A percentile compares a stretch with the other conserved stretches of the same genome.
phyloP scores from a whole-genome alignment of 2,797 vertebrate genomes.

The Lepilemur septentrionalis region DNA sequence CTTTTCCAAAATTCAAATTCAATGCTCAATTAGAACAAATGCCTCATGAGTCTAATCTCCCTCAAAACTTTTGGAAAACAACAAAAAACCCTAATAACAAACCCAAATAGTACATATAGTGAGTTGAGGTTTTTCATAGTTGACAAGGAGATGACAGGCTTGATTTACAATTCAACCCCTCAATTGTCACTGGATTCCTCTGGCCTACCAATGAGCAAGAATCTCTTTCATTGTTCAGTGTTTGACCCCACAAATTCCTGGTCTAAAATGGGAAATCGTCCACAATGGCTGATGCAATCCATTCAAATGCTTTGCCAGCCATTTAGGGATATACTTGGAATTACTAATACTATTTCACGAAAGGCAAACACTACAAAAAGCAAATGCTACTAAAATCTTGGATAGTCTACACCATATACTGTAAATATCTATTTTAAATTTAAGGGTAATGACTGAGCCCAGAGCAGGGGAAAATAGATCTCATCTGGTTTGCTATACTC shows the following conservation, averaged over 20 bases:
- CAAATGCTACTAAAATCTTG: background rate
- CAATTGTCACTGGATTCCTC: conserved; percentile 39
- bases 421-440: conserved; percentile 17
- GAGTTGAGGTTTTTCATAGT: conserved; percentile 39
- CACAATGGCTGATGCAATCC: conserved; percentile 53
- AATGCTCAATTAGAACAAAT: background rate
- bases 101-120: background rate
- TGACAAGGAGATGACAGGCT: conserved; percentile 67
- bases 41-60: conserved; percentile 31
- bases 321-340: conserved; percentile 53
- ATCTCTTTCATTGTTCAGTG: conserved; percentile 59
- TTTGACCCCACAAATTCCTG: conserved; percentile 72
- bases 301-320: conserved; percentile 53
- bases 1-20: conserved; percentile 55
- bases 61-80: conserved; percentile 44
- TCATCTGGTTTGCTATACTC: background rate
- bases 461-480: background rate
- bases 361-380: background rate
- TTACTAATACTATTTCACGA: background rate
- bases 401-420: background rate
- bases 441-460: background rate
- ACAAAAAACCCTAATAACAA: conserved; percentile 52
- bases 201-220: conserved; percentile 58
- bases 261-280: conserved; percentile 66
- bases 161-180: conserved; percentile 70